phyloP scores from a whole-genome alignment of 2,797 vertebrate genomes.

The Poeciliopsis infans region DNA sequence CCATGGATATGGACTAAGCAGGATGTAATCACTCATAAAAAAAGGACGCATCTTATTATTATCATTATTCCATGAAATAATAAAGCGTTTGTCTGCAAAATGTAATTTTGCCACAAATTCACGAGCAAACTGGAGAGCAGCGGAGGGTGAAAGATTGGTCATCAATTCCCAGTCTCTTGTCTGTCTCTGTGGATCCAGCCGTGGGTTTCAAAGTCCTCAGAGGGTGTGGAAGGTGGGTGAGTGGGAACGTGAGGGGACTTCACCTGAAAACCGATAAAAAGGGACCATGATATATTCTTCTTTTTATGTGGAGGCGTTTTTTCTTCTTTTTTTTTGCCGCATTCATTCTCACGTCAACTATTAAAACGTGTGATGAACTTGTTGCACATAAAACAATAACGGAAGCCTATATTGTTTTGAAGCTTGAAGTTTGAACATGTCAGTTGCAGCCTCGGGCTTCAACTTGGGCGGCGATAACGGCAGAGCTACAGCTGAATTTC shows the following conservation, averaged over 20 bases:
- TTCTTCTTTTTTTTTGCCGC: background rate
- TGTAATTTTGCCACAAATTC: conserved; percentile 88
- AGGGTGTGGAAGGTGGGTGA: background rate
- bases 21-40: background rate
- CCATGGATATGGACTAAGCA: conserved; percentile 2
- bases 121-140: conserved; percentile 90
- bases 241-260: background rate
- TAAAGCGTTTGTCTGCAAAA: conserved; percentile 55
- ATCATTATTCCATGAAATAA: background rate
- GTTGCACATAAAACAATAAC: conserved; percentile 22
- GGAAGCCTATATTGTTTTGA: conserved; percentile 15
- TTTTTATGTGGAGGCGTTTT: background rate
- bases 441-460: conserved; percentile 24
- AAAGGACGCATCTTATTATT: conserved; percentile 2
- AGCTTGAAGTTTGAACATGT: conserved; percentile 13
- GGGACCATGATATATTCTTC: background rate
- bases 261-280: background rate
- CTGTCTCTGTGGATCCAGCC: conserved; percentile 55
- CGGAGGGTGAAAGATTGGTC: conserved; percentile 88
- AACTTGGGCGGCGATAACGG: conserved; percentile 11
- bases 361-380: conserved; percentile 17
- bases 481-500: conserved; percentile 15
- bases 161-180: conserved; percentile 74
- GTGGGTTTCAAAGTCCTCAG: conserved; percentile 49
- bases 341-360: background rate